Evolutionary conservation across 2,113 vertebrate species (phyloP).

Genomic region (Nettapus auritus): DNA sequence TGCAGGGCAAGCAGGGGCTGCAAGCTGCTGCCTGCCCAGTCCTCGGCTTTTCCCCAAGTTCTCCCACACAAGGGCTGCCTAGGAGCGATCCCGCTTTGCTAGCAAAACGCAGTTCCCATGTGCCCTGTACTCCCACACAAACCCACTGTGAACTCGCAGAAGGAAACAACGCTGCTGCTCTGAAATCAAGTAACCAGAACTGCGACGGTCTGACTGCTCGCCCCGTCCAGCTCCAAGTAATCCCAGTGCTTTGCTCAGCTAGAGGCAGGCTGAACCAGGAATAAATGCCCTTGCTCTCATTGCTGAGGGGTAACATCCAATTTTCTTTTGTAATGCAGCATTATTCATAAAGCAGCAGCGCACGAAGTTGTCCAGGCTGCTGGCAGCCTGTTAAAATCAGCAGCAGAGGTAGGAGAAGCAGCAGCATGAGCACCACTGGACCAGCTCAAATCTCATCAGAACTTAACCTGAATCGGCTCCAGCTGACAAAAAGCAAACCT

Average conservation of each 20-base stretch:
- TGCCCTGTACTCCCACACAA: conserved; percentile 36
- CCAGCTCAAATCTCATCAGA: conserved; percentile 15
- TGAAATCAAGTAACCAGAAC: conserved; percentile 8
- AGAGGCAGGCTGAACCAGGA: background rate
- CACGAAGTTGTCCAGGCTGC: background rate
- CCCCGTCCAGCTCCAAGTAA: background rate
- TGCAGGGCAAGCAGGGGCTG: background rate
- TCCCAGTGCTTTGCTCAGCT: background rate
- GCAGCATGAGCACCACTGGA: background rate
- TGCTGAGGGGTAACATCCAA: background rate
- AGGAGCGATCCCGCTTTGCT: conserved; percentile 41
- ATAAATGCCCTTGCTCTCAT: background rate
- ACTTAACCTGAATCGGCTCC: background rate
- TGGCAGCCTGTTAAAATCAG: background rate
- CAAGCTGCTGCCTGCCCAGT: background rate
- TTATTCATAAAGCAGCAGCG: background rate
- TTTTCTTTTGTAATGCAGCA: background rate
- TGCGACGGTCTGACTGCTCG: background rate
- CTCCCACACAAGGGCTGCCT: conserved; percentile 15
- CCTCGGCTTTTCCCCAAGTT: background rate
- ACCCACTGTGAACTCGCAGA: conserved; percentile 39
- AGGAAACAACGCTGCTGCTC: background rate
- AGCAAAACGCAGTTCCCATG: conserved; percentile 21
- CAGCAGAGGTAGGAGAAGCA: background rate
- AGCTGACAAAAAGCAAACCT: background rate